Base-by-base conservation (phyloP, 2,797 vertebrate genomes). In the Melanotaenia maccullochi region DNA sequence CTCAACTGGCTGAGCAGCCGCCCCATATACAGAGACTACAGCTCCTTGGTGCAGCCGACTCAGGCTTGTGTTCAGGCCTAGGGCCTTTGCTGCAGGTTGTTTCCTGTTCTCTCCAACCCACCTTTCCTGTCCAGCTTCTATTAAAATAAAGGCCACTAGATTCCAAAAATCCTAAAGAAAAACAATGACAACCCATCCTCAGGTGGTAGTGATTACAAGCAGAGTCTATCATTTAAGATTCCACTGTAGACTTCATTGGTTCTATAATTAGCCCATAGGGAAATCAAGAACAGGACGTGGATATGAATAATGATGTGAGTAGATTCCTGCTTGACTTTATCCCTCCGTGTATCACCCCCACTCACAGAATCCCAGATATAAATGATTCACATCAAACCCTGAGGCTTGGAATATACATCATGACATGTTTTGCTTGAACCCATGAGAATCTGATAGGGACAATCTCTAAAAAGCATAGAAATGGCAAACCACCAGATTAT, bases 121-220 rank as follows among this genome's bases (percentile, higher is more conserved):
- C 32, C 32, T 33, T 33, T 6, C 32, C 32, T 33, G 32, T 33
- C 32, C 32, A 33, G 32, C 32, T 8, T 33, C 7, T 33, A 33
- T 33, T 33, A 33, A 33, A 33, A 33, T 33, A 33, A 33, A 33
- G 32, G 32, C 32, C 32, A 33, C 32, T 33, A 33, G 32, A 33
- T 1, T 7, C 32, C 32, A 33, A 33, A 33, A 6, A 33, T 33
- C 7, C 32, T 33, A 33, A 33, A 33, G 7, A 33, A 33, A 85
- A 33, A 55, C 5, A 20, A 68, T 81, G 65, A 84, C 75, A 69
- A 57, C 67, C 55, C 11, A 54, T 32, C 56, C 20, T 62, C 24
- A 72, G 83, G 76, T 85, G 71, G 51, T 59, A 25, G 81, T 89
- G 88, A 90, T 90, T 89, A 85, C 75, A 68, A 49, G 42, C 82